Evolutionary conservation across 2,797 vertebrate genomes (phyloP), one percentile per base, ranked within the genome.

Genomic region (Valencia hispanica): DNA sequence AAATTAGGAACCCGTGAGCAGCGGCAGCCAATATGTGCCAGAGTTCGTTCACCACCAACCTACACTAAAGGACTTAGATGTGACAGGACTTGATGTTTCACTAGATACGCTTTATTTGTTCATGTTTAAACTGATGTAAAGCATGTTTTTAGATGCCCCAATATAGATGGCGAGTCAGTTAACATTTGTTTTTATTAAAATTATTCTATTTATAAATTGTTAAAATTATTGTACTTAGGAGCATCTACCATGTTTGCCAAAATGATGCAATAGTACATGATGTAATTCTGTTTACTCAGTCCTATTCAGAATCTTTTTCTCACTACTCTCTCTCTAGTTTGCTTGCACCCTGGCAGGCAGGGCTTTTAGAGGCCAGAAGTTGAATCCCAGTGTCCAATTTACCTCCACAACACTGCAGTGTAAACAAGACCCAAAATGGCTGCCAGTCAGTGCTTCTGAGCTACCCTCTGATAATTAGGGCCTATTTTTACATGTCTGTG

Each of bases 341-440:
- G 81, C 85, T 85, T 84, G 76, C 61, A 47, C 84, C 79, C 70
- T 73, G 68, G 70, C 74, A 78, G 63, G 34, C 61, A 39, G 79
- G 69, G 80, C 74, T 79, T 84, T 83, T 48, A 63, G n/a, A 82
- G 71, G 18, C 30, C 77, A 79, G 27, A 78, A 74, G 80, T 84
- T 45, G 78, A 83, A 89, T 88, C 66, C 79, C 5, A 9, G 41
- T 15, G 45, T 88, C 84, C 86, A 89, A 87, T 91, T 92, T 86
- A 84, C 78, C 41, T 70, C 80, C 72, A 63, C 77, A 72, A 66
- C 77, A 61, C 69, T n/a, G n/a, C 79, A 30, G 77, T 30, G 61
- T 86, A 81, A 89, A 89, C 88, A 90, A 84, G 70, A 79, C 68
- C 69, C 74, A 87, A 88, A 74, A 90, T 84, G 88, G 87, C 81